Percentiles rank a stretch among this genome's conserved stretches.
Conservation (phyloP, 2,797 vertebrate species). For the Clarias laeviceps region DNA sequence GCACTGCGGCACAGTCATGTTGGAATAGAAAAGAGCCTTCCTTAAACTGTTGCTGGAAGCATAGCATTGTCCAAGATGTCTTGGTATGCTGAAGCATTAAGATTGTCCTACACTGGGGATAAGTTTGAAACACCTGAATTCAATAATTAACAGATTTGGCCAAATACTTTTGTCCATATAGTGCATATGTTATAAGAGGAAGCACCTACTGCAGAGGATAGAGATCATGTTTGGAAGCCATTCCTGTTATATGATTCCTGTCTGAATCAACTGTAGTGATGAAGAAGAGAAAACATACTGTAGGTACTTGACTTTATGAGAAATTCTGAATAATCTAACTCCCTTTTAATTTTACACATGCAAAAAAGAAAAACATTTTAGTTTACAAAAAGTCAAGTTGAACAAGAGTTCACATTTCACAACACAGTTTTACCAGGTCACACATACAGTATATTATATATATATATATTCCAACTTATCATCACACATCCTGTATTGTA, state of each 20-base stretch:
- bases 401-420: not conserved
- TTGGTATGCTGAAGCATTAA: no score
- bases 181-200: not conserved
- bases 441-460: not conserved
- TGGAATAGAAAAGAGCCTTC: no score
- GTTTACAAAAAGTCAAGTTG: not conserved
- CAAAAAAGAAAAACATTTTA: not conserved
- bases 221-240: not conserved
- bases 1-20: no score
- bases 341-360: not conserved
- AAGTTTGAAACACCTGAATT: no score
- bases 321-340: not conserved
- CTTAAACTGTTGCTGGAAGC: no score
- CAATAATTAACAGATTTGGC: no score
- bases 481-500: not conserved
- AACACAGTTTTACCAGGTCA: not conserved
- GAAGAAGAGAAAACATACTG: not conserved
- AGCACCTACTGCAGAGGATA: not conserved
- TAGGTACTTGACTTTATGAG: not conserved
- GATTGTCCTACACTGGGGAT: no score
- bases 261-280: no score
- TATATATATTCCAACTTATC: not conserved
- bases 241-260: slow-evolving; percentile 1
- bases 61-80: no score
- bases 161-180: no score